phyloP scores from a whole-genome alignment of 2,113 vertebrate genomes.

The Heptranchias perlo region DNA sequence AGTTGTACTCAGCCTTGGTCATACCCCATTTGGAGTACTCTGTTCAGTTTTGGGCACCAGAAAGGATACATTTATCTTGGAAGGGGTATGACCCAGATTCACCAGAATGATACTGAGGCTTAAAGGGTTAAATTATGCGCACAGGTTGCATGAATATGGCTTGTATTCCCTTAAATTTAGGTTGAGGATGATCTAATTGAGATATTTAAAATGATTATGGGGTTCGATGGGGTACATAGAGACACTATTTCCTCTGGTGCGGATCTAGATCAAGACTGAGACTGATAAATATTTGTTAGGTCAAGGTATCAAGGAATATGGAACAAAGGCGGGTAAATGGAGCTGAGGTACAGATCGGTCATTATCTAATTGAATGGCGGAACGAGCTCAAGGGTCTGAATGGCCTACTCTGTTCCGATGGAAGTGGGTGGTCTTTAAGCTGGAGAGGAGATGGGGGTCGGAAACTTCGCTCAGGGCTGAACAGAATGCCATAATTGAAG shows the following conservation, averaged over 20 bases:
- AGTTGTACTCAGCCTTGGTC: too few species aligned
- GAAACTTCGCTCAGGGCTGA: background rate
- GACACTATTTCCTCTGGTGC: background rate
- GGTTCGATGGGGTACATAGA: background rate
- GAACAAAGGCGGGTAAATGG: background rate
- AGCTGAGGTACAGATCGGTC: background rate
- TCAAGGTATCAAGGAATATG: background rate
- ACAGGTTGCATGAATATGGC: background rate
- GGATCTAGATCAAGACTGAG: background rate
- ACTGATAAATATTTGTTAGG: background rate
- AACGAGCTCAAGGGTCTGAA: background rate
- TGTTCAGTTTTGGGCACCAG: background rate
- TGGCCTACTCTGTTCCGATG: background rate
- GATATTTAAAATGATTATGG: background rate
- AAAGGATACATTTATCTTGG: background rate
- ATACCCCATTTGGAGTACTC: background rate
- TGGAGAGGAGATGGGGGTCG: background rate
- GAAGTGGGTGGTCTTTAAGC: background rate
- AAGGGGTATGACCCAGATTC: background rate
- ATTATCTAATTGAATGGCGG: background rate
- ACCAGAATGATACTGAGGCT: background rate
- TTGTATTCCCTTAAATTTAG: background rate
- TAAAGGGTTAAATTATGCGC: background rate
- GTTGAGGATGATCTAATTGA: background rate
- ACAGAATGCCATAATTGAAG: too few species aligned